Base-by-base conservation (phyloP, 2,888 invertebrate species). In the Temnothorax ravouxi region DNA sequence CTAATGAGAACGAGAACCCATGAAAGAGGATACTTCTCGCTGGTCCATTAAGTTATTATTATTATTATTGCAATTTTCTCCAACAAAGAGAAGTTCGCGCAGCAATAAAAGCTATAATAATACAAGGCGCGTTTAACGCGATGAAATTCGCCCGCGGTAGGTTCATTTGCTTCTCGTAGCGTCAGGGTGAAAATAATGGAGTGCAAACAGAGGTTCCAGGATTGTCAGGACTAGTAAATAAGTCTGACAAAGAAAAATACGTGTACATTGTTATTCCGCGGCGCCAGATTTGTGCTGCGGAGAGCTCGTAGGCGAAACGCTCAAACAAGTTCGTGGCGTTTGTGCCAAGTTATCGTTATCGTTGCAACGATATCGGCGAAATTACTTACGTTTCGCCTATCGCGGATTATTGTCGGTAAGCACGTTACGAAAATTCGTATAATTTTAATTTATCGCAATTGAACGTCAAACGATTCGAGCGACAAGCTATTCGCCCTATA, bases 221-320 rank as follows among this genome's bases (percentile, higher is more conserved):
- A 79, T 44, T 69, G 56, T 69, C 77, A 47, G 25, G 34, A 4
- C 18, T 38, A 71, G 79, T 71, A 71, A 79, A 79, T 77, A 77
- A 77, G 44, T 47, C 59, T 71, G 47, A 79, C 71, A 71, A 71
- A 79, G 71, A 47, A 59, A 79, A 79, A 71, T 79, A 79, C 71
- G 47, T 18, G 41, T 29, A 59, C 47, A 71, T 71, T 79, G 71
- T 79, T 59, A 59, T 59, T 34, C 69, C 59, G 71, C 77, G n/a
- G 44, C 77, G n/a, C 34, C 21, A 34, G 44, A 79, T 69, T 47
- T 47, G 64, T 13, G 38, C 21, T n/a, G 61, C 15, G 50, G n/a
- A 2, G 56, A 6, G 15, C 47, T 59, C 21, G 13, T 47, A 6
- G 47, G 5, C 18, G 21, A 47, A 79, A 47, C 21, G 71, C 11